Evolutionary conservation across 1,140 invertebrate species (phyloP).

Genomic region (Neotoxoptera formosana): DNA sequence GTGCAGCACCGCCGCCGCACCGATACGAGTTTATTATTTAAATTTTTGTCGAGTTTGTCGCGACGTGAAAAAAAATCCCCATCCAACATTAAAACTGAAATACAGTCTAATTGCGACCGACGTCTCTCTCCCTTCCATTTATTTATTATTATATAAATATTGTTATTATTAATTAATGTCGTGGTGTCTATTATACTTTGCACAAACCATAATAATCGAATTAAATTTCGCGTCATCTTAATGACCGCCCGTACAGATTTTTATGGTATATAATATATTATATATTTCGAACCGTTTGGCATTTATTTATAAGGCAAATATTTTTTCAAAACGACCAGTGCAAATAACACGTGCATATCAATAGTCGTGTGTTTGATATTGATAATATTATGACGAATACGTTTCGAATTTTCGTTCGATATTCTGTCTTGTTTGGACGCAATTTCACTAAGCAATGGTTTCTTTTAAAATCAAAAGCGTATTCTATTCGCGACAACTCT

Average conservation of each 20-base stretch:
- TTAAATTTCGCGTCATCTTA: too few species aligned
- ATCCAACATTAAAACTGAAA: not conserved
- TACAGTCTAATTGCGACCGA: constrained; percentile 13
- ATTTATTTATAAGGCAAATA: too few species aligned
- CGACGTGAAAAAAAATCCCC: not conserved
- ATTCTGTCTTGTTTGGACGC: not conserved
- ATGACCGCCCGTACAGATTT: too few species aligned
- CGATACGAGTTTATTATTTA: constrained; percentile 14
- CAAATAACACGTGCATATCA: not conserved
- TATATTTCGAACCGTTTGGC: not conserved
- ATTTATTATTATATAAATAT: not conserved
- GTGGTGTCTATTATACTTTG: not conserved
- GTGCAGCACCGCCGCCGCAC: not conserved
- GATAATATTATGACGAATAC: too few species aligned
- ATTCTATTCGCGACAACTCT: not conserved
- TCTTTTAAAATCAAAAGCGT: not conserved
- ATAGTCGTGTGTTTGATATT: not conserved
- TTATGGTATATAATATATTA: not conserved
- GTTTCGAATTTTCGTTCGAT: not conserved
- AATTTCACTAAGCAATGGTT: not conserved
- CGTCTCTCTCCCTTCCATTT: not conserved
- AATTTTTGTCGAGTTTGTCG: constrained; percentile 17
- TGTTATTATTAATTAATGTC: too few species aligned
- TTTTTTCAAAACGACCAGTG: not conserved
- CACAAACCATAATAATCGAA: too few species aligned